Conservation (phyloP, 2,888 invertebrate species). For the Oscheius sp. region DNA sequence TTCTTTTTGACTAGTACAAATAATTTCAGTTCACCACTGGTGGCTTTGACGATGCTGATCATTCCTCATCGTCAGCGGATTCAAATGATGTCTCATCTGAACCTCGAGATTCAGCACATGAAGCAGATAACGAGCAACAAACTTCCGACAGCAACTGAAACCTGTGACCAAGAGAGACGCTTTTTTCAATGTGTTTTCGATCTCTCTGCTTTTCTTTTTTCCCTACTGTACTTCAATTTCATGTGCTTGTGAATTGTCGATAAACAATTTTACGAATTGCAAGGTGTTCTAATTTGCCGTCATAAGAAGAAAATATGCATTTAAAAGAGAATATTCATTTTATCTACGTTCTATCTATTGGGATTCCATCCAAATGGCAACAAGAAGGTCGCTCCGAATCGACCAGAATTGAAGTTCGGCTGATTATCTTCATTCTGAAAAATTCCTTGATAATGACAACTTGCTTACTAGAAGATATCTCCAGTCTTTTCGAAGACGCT, state of each 20-base stretch:
- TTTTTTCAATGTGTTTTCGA: not conserved
- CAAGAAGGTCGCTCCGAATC: constrained; percentile 17
- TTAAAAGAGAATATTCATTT: not conserved
- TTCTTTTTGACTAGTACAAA: not conserved
- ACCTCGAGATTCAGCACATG: not conserved
- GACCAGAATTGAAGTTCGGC: constrained; percentile 3
- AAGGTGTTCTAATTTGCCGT: no score
- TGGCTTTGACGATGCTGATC: constrained; percentile 12
- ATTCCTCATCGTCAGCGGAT: constrained; percentile 4
- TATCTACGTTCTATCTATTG: not conserved
- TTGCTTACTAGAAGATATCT: constrained; percentile 20
- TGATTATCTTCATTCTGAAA: constrained; percentile 20
- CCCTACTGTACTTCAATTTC: no score
- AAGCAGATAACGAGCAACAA: constrained; percentile 1
- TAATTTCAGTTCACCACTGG: constrained; percentile 8
- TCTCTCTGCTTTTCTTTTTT: no score
- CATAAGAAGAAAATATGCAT: no score
- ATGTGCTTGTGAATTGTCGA: no score
- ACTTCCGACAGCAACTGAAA: not conserved
- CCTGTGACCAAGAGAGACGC: not conserved
- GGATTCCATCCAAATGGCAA: constrained; percentile 14
- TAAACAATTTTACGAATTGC: no score
- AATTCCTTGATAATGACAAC: not conserved
- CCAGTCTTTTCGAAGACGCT: constrained; percentile 27
- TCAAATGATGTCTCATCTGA: not conserved